Conservation (phyloP, 2,113 vertebrate species). For the Erythrolamprus reginae region DNA sequence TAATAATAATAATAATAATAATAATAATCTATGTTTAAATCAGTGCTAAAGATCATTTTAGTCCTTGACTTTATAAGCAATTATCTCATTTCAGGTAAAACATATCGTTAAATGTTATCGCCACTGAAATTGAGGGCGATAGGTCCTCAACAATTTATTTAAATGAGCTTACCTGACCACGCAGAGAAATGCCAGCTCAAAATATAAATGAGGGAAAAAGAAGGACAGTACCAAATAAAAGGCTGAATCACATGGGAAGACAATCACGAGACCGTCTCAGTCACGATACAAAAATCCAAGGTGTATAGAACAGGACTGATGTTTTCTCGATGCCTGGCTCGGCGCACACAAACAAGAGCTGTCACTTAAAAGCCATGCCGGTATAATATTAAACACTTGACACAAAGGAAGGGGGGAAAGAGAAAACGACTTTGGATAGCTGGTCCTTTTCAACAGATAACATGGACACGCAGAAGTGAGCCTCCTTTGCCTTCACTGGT, state of each 20-base stretch:
- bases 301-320: neutral
- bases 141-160: neutral
- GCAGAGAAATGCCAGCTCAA: neutral
- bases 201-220: neutral
- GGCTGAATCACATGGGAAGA: neutral
- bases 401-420: neutral
- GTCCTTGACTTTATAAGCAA: neutral
- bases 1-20: no score
- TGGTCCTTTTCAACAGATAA: neutral
- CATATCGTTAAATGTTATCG: neutral
- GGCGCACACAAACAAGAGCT: neutral
- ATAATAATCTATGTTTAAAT: neutral
- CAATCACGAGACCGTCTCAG: neutral
- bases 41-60: neutral
- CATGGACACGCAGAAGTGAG: neutral
- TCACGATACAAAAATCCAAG: constrained; percentile 8
- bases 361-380: neutral
- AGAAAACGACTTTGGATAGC: neutral
- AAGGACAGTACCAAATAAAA: neutral
- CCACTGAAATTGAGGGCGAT: neutral
- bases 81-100: neutral
- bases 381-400: fast-evolving
- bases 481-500: constrained; percentile 3
- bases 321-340: neutral
- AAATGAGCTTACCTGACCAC: constrained; percentile 11